Evolutionary conservation across 1,140 invertebrate species (phyloP), one percentile per base, ranked within the genome.

Genomic region (Megalopta genalis): DNA sequence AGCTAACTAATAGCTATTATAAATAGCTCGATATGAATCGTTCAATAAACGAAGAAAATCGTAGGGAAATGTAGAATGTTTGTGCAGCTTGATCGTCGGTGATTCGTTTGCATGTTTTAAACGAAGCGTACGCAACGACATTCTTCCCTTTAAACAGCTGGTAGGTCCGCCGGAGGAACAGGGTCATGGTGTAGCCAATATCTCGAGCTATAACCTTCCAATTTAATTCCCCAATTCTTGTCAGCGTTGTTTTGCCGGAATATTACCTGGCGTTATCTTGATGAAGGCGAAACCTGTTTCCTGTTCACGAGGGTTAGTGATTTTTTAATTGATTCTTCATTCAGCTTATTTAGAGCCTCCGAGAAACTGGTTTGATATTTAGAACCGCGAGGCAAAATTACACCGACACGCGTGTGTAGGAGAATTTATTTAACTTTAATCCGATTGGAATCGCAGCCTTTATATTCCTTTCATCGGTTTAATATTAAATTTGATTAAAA

Each of bases 171-270:
- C 14, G 18, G 49, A 52, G 18, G 5, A 21, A 7, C 10, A 9
- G 5, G 42, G 42, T 7, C 59, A 32, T 12, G 14, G n/a, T n/a
- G 21, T n/a, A 5, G 27, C 14, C 14, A 27, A 27, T 62, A 62
- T 62, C 25, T 16, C 59, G 59, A 6, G 23, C 23, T 27, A 27
- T 62, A 62, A 62, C 59, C 59, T 62, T 23, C 59, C 25, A 62
- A 62, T 27, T 62, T 27, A 62, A 62, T 62, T 62, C 59, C 25
- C 59, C 59, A 62, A 62, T 62, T 62, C 59, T 62, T 62, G 59
- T 62, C 59, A 62, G 14, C 25, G 59, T 27, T 62, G 12, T 62
- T 62, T 62, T 62, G 25, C 23, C 14, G 1, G 59, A 16, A 62
- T 16, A 62, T 62, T 62, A 27, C 59, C 23, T 2, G 25, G 23